These are phyloP conservation scores for Phaenicophaeus curvirostris DNA, from an alignment of 2,797 vertebrate species.

Conservation along the genomic window DNA sequence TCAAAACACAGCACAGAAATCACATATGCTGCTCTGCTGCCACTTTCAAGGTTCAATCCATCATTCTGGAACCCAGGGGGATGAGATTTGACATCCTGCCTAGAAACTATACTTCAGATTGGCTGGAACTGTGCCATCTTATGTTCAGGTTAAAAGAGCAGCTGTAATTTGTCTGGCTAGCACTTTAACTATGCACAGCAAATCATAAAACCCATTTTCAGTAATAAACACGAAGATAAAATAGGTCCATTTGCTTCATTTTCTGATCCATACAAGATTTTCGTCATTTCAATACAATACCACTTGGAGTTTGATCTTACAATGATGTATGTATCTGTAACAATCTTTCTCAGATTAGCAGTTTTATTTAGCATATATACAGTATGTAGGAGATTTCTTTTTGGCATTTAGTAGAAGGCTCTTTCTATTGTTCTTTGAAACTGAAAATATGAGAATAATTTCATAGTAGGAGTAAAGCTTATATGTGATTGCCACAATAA, in stretches of 20 bases:
- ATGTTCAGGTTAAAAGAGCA: constrained; percentile 79
- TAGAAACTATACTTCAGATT: constrained; percentile 72
- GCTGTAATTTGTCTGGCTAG: constrained; percentile 75
- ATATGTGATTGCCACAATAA: constrained; percentile 5
- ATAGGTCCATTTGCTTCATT: constrained; percentile 49
- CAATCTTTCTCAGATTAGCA: constrained; percentile 39
- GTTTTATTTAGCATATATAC: constrained; percentile 12
- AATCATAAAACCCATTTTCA: constrained; percentile 68
- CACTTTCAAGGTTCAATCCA: constrained; percentile 74
- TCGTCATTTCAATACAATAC: constrained; percentile 41
- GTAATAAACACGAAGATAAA: constrained; percentile 68
- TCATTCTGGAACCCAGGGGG: constrained; percentile 69
- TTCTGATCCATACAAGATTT: constrained; percentile 45
- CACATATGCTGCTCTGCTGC: constrained; percentile 66
- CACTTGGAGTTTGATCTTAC: constrained; percentile 26
- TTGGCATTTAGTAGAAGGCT: not conserved
- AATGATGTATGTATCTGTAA: constrained; percentile 26
- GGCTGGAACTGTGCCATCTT: constrained; percentile 75
- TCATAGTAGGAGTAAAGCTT: constrained; percentile 14
- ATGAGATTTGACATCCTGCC: constrained; percentile 71
- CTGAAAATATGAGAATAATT: constrained; percentile 34
- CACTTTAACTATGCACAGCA: constrained; percentile 67
- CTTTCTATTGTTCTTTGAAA: constrained; percentile 34
- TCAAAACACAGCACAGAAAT: constrained; percentile 66
- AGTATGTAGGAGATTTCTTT: not conserved